A percentile compares a stretch with the other conserved stretches of the same genome.
Conservation (phyloP, 2,113 vertebrate species). For the Micronycteris hirsuta region DNA sequence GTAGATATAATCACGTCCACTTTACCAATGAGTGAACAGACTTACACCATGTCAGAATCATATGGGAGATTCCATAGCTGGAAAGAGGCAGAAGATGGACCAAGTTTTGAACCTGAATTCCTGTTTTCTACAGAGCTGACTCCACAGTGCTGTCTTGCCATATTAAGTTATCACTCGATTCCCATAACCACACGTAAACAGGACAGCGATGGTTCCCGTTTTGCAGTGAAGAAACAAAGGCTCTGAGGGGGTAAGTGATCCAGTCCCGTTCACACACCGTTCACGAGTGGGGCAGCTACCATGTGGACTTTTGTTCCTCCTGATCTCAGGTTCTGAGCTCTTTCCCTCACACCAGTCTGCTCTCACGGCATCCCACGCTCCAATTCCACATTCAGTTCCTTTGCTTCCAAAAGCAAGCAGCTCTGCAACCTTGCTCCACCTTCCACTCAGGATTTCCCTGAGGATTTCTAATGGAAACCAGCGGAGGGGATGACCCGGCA, state of each 20-base stretch:
- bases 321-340: not conserved
- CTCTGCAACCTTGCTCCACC: not conserved
- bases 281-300: not conserved
- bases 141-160: not conserved
- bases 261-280: not conserved
- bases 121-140: not conserved
- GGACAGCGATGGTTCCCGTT: not conserved
- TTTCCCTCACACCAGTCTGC: fast-evolving
- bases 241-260: not conserved
- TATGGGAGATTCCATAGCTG: not conserved
- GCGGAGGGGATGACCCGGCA: not conserved
- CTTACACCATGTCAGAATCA: not conserved
- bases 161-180: not conserved
- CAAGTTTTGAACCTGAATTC: not conserved
- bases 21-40: not conserved
- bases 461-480: not conserved
- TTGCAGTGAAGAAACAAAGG: not conserved
- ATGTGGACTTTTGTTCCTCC: not conserved
- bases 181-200: not conserved
- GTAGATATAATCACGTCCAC: not conserved
- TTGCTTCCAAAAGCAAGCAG: not conserved
- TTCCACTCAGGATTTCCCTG: not conserved
- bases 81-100: not conserved
- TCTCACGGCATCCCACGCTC: fast-evolving
- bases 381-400: not conserved